These are phyloP conservation scores for Ochropacha duplaris DNA, from an alignment of 2,888 invertebrate species.

Conservation along the genomic window DNA sequence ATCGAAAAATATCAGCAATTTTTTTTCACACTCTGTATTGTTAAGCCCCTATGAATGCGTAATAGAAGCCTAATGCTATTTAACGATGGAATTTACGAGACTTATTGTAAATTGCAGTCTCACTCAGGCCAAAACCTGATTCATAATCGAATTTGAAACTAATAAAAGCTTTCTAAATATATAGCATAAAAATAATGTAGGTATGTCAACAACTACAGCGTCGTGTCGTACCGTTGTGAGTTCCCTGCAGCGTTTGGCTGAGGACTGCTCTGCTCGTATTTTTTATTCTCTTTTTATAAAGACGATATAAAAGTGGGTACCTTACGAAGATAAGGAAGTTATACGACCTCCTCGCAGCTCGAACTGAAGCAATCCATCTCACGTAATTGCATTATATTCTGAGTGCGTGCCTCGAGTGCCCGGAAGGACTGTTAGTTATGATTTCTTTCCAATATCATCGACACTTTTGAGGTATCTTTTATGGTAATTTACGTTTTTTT, in stretches of 20 bases:
- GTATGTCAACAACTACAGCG: background rate
- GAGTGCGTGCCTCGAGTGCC: constrained; percentile 50
- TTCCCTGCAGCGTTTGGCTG: background rate
- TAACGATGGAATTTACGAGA: background rate
- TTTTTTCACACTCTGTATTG: background rate
- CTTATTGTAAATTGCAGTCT: background rate
- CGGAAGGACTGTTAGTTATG: constrained; percentile 47
- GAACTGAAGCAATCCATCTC: constrained; percentile 63
- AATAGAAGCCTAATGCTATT: background rate
- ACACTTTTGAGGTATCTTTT: constrained; percentile 27
- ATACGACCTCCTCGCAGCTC: constrained; percentile 52
- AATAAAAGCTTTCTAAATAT: background rate
- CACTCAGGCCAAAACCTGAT: background rate
- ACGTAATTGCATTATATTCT: constrained; percentile 70
- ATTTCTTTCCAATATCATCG: constrained; percentile 47
- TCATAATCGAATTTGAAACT: background rate
- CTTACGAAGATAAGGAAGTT: constrained; percentile 55
- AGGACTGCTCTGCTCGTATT: constrained; percentile 21
- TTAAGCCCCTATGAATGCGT: background rate
- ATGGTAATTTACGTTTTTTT: background rate
- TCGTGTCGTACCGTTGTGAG: background rate
- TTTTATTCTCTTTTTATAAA: constrained; percentile 56
- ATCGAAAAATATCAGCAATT: background rate
- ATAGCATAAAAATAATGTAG: background rate
- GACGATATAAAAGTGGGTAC: constrained; percentile 51